Conservation (phyloP, 1,140 invertebrate species). For the Lepidostoma basale region DNA sequence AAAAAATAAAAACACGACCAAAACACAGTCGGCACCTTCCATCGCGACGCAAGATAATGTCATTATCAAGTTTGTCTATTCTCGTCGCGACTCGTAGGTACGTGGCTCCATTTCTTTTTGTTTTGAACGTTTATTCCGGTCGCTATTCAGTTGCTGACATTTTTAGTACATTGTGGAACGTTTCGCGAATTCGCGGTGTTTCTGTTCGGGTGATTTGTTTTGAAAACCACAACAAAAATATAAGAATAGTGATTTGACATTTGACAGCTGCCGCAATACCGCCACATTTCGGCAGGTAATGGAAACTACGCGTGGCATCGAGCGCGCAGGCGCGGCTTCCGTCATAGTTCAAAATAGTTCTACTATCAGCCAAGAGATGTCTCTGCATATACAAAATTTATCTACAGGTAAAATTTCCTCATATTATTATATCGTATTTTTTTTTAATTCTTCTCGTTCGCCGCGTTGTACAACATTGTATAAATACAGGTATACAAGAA, state of each 20-base stretch:
- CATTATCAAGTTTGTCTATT: neutral
- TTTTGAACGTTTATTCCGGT: neutral
- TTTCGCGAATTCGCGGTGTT: too few species aligned
- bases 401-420: neutral
- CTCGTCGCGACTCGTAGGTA: too few species aligned
- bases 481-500: neutral
- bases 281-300: conserved; percentile 10
- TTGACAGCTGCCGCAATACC: neutral
- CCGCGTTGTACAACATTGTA: neutral
- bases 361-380: conserved; percentile 5
- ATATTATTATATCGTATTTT: neutral
- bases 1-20: conserved; percentile 1
- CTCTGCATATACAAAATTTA: neutral
- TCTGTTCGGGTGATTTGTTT: too few species aligned
- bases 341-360: conserved; percentile 27
- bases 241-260: neutral
- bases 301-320: neutral
- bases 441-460: neutral
- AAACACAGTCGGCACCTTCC: neutral
- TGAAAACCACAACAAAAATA: neutral
- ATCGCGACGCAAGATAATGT: conserved; percentile 7
- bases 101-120: neutral
- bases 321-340: conserved; percentile 10
- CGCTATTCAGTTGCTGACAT: neutral
- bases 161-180: neutral